Evolutionary conservation across 2,797 vertebrate genomes (phyloP).

Genomic region (Nasua narica): DNA sequence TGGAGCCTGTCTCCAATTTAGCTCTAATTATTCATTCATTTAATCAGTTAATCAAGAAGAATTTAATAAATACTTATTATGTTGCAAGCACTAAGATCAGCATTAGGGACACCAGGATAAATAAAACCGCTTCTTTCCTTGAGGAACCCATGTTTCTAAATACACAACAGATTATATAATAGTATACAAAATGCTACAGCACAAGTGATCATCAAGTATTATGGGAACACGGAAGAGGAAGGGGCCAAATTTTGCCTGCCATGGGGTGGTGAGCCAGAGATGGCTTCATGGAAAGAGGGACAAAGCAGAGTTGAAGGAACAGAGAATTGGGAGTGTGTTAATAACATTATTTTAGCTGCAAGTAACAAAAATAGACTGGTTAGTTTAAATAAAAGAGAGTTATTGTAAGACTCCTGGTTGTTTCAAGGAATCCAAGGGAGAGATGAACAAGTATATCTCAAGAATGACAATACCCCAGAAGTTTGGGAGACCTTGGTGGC

Average conservation of each 20-base stretch:
- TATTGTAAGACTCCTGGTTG: not conserved
- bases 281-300: not conserved
- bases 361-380: not conserved
- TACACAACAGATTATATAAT: not conserved
- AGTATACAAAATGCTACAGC: not conserved
- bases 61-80: constrained; percentile 12
- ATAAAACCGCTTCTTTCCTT: not conserved
- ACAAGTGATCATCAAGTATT: not conserved
- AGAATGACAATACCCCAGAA: not conserved
- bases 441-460: not conserved
- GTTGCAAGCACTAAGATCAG: not conserved
- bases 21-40: not conserved
- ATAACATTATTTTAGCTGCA: not conserved
- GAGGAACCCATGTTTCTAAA: not conserved
- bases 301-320: not conserved
- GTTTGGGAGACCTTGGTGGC: not conserved
- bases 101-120: not conserved
- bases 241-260: not conserved
- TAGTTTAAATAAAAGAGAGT: not conserved
- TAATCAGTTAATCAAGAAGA: constrained; percentile 33
- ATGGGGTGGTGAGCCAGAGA: not conserved
- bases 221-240: not conserved
- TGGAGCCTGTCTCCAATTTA: not conserved
- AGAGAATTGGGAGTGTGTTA: not conserved
- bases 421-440: not conserved